These are phyloP conservation scores for Brenthis hecate DNA, from an alignment of 2,888 invertebrate genomes.

Conservation along the genomic window DNA sequence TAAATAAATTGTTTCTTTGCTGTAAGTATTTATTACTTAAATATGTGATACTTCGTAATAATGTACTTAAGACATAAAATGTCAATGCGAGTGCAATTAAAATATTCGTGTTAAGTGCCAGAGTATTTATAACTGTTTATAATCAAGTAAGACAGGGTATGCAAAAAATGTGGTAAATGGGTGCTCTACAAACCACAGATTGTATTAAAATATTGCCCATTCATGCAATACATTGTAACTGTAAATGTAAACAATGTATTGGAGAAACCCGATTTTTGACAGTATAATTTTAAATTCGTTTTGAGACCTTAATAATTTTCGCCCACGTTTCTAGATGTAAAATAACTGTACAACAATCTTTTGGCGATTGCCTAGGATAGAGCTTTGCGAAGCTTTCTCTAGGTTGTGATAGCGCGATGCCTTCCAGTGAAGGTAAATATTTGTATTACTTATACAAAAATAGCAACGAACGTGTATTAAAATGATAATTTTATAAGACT, in stretches of 20 bases:
- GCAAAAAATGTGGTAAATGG: constrained; percentile 24
- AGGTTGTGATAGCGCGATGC: too few relatives aligned
- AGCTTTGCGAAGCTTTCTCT: too few relatives aligned
- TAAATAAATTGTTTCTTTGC: background rate
- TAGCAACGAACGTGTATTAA: too few relatives aligned
- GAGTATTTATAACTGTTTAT: constrained; percentile 18
- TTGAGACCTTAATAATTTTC: constrained; percentile 29
- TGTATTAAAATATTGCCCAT: constrained; percentile 44
- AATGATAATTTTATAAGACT: too few relatives aligned
- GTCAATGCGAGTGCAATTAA: constrained; percentile 10
- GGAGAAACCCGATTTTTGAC: constrained; percentile 37
- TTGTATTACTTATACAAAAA: too few relatives aligned
- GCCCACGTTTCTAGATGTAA: constrained; percentile 14
- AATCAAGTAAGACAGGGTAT: constrained; percentile 5
- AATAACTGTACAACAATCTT: background rate
- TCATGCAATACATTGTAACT: constrained; percentile 46
- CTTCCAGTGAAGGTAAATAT: too few relatives aligned
- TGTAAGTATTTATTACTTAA: background rate
- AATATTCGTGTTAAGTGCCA: constrained; percentile 22
- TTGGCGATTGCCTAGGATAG: too few relatives aligned
- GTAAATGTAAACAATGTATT: constrained; percentile 38
- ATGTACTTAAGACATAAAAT: background rate
- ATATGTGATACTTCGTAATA: background rate
- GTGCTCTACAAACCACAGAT: constrained; percentile 19
- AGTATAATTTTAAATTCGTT: constrained; percentile 24